A percentile compares a stretch with the other conserved stretches of the same genome.
Conservation (phyloP, 2,113 vertebrate genomes). For the Hydrochoerus hydrochaeris region DNA sequence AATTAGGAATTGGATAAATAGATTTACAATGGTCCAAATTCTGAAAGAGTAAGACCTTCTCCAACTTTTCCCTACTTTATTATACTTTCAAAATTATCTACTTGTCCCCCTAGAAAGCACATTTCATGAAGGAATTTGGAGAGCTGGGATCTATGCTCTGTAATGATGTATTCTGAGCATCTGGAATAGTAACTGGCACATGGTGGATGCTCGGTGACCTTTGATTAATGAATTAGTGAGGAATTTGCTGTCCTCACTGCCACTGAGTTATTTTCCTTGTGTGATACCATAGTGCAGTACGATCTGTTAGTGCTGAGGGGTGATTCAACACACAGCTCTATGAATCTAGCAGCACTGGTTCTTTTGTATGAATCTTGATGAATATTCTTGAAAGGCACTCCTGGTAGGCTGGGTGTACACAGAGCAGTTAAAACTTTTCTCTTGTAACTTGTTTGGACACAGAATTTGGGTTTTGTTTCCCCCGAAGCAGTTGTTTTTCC, state of each 20-base stretch:
- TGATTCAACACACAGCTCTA: not conserved
- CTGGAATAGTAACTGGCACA: not conserved
- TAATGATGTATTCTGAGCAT: not conserved
- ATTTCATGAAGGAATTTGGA: not conserved
- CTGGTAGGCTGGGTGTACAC: not conserved
- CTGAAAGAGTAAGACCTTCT: not conserved
- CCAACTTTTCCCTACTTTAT: not conserved
- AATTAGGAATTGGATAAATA: not conserved
- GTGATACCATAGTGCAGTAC: not conserved
- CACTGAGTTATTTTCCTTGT: not conserved
- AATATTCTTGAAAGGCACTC: not conserved
- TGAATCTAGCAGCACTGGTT: not conserved
- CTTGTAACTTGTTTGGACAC: not conserved
- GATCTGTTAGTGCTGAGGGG: not conserved
- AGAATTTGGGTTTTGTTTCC: not conserved
- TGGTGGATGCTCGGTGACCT: not conserved
- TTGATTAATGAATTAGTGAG: not conserved
- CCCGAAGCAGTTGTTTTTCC: not conserved
- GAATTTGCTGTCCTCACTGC: not conserved
- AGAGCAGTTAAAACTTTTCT: not conserved
- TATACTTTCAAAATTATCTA: not conserved
- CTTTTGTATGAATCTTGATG: not conserved
- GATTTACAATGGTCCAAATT: not conserved
- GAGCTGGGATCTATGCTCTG: not conserved
- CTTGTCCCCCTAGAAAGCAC: not conserved